Evolutionary conservation across 2,888 invertebrate genomes (phyloP), one percentile per base, ranked within the genome.

Genomic region (Girardia tigrina): DNA sequence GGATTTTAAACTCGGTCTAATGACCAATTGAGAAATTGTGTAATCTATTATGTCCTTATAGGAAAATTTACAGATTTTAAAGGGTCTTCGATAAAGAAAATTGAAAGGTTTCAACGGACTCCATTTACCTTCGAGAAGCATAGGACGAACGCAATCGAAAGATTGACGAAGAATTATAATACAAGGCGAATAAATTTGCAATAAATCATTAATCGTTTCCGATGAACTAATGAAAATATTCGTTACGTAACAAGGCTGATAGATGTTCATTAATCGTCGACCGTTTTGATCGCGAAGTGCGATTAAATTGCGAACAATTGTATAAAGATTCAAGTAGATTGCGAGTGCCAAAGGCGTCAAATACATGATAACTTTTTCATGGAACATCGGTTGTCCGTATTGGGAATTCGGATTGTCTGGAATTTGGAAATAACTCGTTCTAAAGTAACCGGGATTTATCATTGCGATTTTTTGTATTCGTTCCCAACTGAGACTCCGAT

Each of bases 61-160:
- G 6, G 56, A 56, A 56, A 56, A 56, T n/a, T 56, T 56, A 56
- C 56, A 56, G n/a, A 56, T 56, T 56, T 56, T 56, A 56, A 56
- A 56, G 4, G 56, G 56, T 56, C 56, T 4, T 56, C 56, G n/a
- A 56, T 56, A 56, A 56, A 56, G 56, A 56, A 56, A 56, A 56
- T 23, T 56, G 23, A 56, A 56, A 4, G 56, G 56, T 56, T 56
- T 56, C 8, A 56, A 23, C 4, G 56, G 56, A 56, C 56, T 8
- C 56, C 56, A 56, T 56, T 56, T 56, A 12, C 56, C 56, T 8
- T 56, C 23, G n/a, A 56, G 23, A 56, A 56, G 56, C n/a, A 56
- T 2, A 12, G 56, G 56, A 56, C 56, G 56, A 56, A 56, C 56
- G 23, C 56, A 56, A 20, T 56, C 56, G 23, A 56, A 56, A 20